Conservation (phyloP, 92 coral and sea anemone species). For the Palythoa grandis region DNA sequence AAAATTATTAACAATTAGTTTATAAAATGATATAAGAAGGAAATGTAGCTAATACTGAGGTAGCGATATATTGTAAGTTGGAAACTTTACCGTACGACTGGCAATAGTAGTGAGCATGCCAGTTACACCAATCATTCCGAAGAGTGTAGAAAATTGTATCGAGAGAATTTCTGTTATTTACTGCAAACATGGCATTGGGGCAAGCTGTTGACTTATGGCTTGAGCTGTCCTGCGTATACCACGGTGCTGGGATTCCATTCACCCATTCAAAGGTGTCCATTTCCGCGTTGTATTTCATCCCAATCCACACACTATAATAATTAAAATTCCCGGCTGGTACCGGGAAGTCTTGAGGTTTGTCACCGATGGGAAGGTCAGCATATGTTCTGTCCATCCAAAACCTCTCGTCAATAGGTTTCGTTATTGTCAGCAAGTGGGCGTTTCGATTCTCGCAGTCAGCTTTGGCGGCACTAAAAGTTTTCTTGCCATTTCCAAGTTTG, state of each 20-base stretch:
- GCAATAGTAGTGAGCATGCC: background rate
- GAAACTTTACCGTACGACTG: constrained; percentile 7
- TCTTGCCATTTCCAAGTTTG: background rate
- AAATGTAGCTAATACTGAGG: background rate
- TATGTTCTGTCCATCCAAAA: background rate
- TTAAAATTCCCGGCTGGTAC: background rate
- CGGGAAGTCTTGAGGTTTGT: background rate
- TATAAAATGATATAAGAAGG: too few species aligned
- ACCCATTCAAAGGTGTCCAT: background rate
- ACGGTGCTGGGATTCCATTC: background rate
- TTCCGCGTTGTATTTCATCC: constrained; percentile 5
- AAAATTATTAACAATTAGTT: too few species aligned
- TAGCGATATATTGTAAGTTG: background rate
- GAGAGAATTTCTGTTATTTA: background rate
- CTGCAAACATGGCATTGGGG: background rate
- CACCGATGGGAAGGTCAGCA: background rate
- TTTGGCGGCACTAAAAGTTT: constrained; percentile 11
- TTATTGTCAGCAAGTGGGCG: background rate
- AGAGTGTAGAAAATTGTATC: background rate
- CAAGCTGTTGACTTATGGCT: background rate
- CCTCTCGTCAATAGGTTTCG: background rate
- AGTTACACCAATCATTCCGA: background rate
- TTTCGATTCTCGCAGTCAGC: constrained; percentile 3
- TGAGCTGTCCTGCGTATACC: background rate
- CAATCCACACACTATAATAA: background rate